Conservation (phyloP, 1,140 invertebrate genomes). For the Gonioctena quinquepunctata region DNA sequence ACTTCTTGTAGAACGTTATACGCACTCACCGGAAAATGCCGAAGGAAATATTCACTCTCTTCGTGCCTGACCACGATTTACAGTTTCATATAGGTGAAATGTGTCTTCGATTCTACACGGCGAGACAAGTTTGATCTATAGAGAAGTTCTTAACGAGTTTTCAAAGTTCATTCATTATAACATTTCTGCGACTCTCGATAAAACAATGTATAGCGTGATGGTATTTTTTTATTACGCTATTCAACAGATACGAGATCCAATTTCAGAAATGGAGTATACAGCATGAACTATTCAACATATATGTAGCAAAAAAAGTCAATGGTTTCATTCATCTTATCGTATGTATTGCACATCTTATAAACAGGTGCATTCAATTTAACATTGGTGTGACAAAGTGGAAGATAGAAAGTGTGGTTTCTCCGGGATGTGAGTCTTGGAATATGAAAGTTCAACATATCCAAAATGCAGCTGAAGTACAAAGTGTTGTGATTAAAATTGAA, state of each 20-base stretch:
- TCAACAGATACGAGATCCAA: background rate
- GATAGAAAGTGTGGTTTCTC: too few species aligned
- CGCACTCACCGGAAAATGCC: background rate
- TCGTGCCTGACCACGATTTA: background rate
- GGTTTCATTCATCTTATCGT: too few species aligned
- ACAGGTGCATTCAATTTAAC: too few species aligned
- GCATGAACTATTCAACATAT: too few species aligned
- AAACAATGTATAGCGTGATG: background rate
- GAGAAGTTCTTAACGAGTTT: background rate
- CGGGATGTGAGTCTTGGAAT: too few species aligned
- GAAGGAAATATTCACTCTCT: slow-evolving; percentile 26
- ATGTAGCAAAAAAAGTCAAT: too few species aligned
- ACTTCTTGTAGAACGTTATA: slow-evolving; percentile 7
- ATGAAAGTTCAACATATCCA: too few species aligned
- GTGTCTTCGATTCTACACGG: background rate
- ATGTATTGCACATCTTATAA: too few species aligned
- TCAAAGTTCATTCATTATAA: background rate
- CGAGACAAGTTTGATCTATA: background rate
- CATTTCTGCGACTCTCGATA: background rate
- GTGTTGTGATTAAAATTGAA: too few species aligned
- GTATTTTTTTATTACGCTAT: background rate
- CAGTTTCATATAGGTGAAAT: slow-evolving; percentile 13
- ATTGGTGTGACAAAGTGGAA: too few species aligned
- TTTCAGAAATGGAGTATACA: too few species aligned
- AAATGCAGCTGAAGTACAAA: too few species aligned